Evolutionary conservation across 2,113 vertebrate genomes (phyloP), one percentile per base, ranked within the genome.

Genomic region (Artemisiospiza belli): DNA sequence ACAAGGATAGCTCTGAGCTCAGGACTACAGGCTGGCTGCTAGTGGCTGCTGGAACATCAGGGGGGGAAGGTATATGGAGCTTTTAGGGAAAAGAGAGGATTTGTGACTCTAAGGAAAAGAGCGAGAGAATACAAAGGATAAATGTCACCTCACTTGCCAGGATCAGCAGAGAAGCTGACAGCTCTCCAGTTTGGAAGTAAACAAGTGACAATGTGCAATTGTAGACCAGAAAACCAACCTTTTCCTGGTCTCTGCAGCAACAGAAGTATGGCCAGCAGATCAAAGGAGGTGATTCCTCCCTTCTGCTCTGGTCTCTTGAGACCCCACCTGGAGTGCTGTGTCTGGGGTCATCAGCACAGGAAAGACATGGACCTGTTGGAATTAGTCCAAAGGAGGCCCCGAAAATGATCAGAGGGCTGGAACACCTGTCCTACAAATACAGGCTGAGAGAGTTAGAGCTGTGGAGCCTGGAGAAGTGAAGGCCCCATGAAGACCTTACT

Each of bases 231-330:
- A 69, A 35, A 43, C 9, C 22, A 43, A 12, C 5, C 2, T 0
- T 15, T 5, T 43, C 17, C 46, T 77, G 5, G 17, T 31, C 52
- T 31, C 52, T 68, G 59, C 54, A 54, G 31, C 3, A 52, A 46
- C 15, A 57, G 68, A 35, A 75, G 7, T 0, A 0, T 33, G 57
- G 12, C 25, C 58, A 67, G 25, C 14, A 72, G 12, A 58, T 9
- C 0, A 1, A 87, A 51, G 46, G 33, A 69, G 18, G 8, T 33
- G 39, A 61, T 46, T 68, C n/a, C 68, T 24, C 13, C 5, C 7
- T 39, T 47, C 58, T 72, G 2, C 33, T 77, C 35, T 4, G 5
- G 15, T 47, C 46, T 57, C 3, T 12, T 43, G 28, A 83, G 39
- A 66, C 14, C 19, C 19, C 13, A 43, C 17, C 39, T 24, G 6